Percentiles rank a stretch among this genome's conserved stretches.
These are phyloP conservation scores for Prosapia bicincta DNA, from an alignment of 2,888 invertebrate species.

Conservation along the genomic window DNA sequence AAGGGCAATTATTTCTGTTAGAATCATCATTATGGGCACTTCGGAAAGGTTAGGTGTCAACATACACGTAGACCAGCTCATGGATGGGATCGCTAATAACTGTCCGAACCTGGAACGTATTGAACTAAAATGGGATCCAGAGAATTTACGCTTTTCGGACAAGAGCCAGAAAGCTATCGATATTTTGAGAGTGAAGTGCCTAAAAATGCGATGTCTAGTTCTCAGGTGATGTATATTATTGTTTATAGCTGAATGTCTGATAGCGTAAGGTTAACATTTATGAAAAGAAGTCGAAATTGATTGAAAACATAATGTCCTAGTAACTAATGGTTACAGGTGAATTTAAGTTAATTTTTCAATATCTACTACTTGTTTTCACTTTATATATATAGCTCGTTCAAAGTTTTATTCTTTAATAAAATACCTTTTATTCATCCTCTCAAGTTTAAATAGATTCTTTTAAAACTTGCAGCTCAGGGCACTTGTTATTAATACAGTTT, in stretches of 20 bases:
- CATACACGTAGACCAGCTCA: conserved; percentile 95
- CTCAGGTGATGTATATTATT: conserved; percentile 67
- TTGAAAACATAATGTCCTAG: neutral
- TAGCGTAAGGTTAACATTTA: too few species aligned
- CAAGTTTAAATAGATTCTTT: too few species aligned
- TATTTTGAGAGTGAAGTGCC: conserved; percentile 90
- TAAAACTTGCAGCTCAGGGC: too few species aligned
- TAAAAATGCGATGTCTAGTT: conserved; percentile 88
- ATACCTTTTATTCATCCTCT: too few species aligned
- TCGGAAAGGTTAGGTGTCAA: conserved; percentile 94
- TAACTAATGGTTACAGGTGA: neutral
- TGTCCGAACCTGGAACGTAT: conserved; percentile 85
- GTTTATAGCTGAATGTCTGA: too few species aligned
- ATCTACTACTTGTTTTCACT: too few species aligned
- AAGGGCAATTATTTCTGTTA: too few species aligned
- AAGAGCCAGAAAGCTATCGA: conserved; percentile 99
- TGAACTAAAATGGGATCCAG: conserved; percentile 98
- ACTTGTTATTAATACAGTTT: too few species aligned
- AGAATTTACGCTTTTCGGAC: conserved; percentile 96
- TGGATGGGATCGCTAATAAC: conserved; percentile 95
- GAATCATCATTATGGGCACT: conserved; percentile 96
- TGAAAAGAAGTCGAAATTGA: neutral
- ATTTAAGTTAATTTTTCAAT: too few species aligned
- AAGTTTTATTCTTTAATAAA: too few species aligned
- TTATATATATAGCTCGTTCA: too few species aligned